Evolutionary conservation across 2,888 invertebrate species (phyloP).

Genomic region (Branchellion lobata): DNA sequence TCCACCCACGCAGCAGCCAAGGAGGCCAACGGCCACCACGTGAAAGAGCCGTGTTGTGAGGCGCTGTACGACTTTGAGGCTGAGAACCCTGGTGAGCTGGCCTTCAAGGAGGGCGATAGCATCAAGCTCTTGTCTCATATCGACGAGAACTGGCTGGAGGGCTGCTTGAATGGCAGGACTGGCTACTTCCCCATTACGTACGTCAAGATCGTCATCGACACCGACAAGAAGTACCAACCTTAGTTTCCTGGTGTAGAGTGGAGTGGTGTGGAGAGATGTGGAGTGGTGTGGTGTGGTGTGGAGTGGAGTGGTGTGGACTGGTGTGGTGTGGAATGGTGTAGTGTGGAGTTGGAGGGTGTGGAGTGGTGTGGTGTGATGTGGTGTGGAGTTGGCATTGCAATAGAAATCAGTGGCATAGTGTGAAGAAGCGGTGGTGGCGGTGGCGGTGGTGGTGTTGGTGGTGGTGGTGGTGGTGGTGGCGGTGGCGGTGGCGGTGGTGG

Average conservation of each 20-base stretch:
- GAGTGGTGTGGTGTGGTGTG: neutral
- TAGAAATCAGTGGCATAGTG: neutral
- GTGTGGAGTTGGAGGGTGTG: no score
- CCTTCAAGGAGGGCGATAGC: constrained; percentile 94
- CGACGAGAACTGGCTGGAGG: constrained; percentile 94
- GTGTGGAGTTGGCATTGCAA: neutral
- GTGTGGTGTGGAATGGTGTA: neutral
- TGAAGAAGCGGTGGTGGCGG: neutral
- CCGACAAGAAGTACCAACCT: constrained; percentile 24
- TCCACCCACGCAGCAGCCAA: neutral
- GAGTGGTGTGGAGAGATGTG: neutral
- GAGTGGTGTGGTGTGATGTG: neutral
- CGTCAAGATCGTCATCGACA: constrained; percentile 80
- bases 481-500: neutral
- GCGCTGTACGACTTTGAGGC: constrained; percentile 98
- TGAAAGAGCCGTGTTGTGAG: constrained; percentile 62
- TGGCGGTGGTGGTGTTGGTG: no score
- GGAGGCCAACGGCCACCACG: neutral
- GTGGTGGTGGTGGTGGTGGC: no score
- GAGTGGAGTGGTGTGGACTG: neutral
- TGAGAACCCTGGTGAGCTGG: constrained; percentile 95
- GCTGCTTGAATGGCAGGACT: constrained; percentile 77
- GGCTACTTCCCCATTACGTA: constrained; percentile 98
- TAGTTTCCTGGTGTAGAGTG: neutral
- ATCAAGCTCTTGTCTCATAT: constrained; percentile 89